Evolutionary conservation across 2,888 invertebrate genomes (phyloP).

Genomic region (Mythimna ferrago): DNA sequence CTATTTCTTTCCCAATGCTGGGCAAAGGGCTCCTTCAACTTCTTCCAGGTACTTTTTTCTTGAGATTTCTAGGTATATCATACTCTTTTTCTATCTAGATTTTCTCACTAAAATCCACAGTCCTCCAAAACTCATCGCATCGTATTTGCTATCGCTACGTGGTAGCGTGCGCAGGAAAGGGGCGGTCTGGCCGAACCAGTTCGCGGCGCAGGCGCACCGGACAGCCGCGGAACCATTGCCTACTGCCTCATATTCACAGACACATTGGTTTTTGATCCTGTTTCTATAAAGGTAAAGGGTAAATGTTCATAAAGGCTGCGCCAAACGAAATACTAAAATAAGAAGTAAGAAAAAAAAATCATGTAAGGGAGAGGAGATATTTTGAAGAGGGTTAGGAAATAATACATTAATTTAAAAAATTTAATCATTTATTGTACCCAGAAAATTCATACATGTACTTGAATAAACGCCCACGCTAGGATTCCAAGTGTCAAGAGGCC

Average conservation of each 20-base stretch:
- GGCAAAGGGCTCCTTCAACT: no score
- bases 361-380: background rate
- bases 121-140: background rate
- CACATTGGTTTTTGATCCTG: slow-evolving; percentile 27
- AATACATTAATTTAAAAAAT: no score
- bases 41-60: no score
- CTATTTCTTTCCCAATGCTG: no score
- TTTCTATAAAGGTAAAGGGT: background rate
- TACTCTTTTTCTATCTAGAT: no score
- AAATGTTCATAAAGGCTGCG: background rate
- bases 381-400: background rate
- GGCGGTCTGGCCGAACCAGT: slow-evolving; percentile 88
- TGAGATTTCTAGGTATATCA: no score
- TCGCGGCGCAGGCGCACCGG: slow-evolving; percentile 68
- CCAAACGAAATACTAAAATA: background rate
- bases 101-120: no score
- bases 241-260: slow-evolving; percentile 75
- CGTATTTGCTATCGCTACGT: slow-evolving; percentile 68
- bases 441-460: no score
- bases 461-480: no score
- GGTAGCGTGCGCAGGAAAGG: slow-evolving; percentile 81
- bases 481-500: no score
- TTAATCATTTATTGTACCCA: no score
- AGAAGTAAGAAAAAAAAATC: background rate
- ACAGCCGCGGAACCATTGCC: slow-evolving; percentile 65